phyloP scores from a whole-genome alignment of 2,113 vertebrate genomes.

The Rhinolophus sinicus region DNA sequence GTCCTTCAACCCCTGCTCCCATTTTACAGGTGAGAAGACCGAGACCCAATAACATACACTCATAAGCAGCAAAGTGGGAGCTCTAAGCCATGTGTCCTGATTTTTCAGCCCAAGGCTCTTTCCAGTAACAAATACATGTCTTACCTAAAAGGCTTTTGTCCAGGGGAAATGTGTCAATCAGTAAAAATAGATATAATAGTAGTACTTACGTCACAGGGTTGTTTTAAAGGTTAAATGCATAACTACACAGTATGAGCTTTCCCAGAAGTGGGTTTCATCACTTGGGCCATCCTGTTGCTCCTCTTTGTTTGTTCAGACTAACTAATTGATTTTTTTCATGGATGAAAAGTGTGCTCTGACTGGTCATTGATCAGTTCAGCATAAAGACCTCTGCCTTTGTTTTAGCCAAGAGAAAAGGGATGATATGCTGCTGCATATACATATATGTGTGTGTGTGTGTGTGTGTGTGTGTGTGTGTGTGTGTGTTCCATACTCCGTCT shows the following conservation, averaged over 20 bases:
- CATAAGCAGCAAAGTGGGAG: neutral
- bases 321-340: conserved; percentile 65
- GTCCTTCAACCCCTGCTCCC: neutral
- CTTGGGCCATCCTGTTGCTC: neutral
- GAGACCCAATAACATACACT: neutral
- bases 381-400: conserved; percentile 56
- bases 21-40: neutral
- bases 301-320: conserved; percentile 21
- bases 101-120: neutral
- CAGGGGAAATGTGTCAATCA: neutral
- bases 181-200: neutral
- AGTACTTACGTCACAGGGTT: neutral
- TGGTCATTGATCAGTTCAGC: conserved; percentile 33
- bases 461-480: too few species aligned
- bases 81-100: neutral
- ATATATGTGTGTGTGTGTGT: too few species aligned
- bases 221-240: conserved; percentile 35
- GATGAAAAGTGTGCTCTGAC: conserved; percentile 37
- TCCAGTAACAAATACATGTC: neutral
- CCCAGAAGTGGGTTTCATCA: conserved; percentile 7
- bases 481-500: neutral
- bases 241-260: conserved; percentile 4
- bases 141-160: neutral
- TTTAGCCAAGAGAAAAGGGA: conserved; percentile 19
- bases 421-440: neutral